Conservation (phyloP, 2,797 vertebrate genomes). For the Leptatherina wallacei region DNA sequence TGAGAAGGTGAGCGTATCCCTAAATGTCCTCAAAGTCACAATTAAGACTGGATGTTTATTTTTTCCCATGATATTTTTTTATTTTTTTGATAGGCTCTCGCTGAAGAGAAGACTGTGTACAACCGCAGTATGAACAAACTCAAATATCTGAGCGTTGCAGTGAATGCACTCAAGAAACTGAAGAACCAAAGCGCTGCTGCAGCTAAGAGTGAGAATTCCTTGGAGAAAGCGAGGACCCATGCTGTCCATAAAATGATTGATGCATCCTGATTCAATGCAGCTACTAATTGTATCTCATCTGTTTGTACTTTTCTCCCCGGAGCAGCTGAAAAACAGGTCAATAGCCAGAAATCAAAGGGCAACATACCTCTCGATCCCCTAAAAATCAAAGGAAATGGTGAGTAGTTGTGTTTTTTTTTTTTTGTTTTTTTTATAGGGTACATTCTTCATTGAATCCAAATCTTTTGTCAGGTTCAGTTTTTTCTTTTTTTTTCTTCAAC, state of each 20-base stretch:
- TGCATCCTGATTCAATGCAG: background rate
- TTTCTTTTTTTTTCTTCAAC: conserved; percentile 4
- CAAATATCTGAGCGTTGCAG: conserved; percentile 87
- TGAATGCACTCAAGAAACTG: conserved; percentile 86
- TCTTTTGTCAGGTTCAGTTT: background rate
- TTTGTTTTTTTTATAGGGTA: background rate
- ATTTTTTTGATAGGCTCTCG: conserved; percentile 76
- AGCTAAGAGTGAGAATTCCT: conserved; percentile 69
- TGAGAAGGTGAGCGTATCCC: conserved; percentile 80
- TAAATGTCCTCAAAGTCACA: background rate
- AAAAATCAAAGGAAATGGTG: conserved; percentile 71
- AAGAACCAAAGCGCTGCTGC: conserved; percentile 77
- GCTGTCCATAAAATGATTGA: background rate
- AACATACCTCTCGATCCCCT: conserved; percentile 72
- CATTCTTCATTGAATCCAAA: conserved; percentile 5
- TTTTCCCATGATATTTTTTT: background rate
- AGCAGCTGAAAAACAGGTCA: conserved; percentile 68
- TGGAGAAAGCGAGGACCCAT: background rate
- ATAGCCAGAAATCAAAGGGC: conserved; percentile 71
- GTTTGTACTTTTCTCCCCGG: background rate
- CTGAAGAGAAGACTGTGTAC: conserved; percentile 85
- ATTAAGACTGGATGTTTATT: background rate
- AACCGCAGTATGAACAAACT: conserved; percentile 86
- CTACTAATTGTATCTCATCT: background rate
- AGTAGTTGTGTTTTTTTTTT: conserved; percentile 14